Evolutionary conservation across 2,797 vertebrate species (phyloP).

Genomic region (Scleropages formosus): DNA sequence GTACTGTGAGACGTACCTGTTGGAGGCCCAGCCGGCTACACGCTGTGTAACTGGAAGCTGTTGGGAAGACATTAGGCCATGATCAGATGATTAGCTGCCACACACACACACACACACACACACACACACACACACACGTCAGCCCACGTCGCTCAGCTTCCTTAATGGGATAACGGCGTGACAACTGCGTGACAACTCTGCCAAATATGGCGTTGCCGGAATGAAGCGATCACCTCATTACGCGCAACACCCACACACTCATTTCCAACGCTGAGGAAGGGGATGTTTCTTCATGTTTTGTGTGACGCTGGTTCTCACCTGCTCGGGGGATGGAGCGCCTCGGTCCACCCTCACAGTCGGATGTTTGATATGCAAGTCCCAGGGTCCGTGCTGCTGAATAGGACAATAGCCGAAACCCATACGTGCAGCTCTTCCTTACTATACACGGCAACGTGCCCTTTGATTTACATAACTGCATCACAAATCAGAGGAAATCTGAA

Average conservation of each 20-base stretch:
- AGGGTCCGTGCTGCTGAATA: too few relatives aligned
- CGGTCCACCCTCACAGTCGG: not conserved
- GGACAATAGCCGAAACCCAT: not conserved
- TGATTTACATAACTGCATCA: too few relatives aligned
- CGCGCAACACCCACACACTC: conserved; percentile 6
- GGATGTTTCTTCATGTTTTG: not conserved
- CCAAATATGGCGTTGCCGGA: not conserved
- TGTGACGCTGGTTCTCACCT: not conserved
- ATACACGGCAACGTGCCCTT: too few relatives aligned
- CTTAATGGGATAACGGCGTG: not conserved
- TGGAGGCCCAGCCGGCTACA: not conserved
- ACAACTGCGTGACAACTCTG: not conserved
- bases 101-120: not conserved
- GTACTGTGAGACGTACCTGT: not conserved
- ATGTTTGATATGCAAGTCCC: not conserved
- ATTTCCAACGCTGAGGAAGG: not conserved
- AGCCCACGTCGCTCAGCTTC: not conserved
- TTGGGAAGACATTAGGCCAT: not conserved
- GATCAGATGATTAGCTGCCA: not conserved
- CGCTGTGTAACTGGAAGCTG: not conserved
- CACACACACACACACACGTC: not conserved
- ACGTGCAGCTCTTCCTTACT: conserved; percentile 3
- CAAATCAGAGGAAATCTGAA: too few relatives aligned
- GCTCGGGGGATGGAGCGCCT: not conserved
- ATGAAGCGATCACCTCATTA: conserved; percentile 12